Conservation (phyloP, 35 echinoderm and acorn worm species). For the Lytechinus pictus region DNA sequence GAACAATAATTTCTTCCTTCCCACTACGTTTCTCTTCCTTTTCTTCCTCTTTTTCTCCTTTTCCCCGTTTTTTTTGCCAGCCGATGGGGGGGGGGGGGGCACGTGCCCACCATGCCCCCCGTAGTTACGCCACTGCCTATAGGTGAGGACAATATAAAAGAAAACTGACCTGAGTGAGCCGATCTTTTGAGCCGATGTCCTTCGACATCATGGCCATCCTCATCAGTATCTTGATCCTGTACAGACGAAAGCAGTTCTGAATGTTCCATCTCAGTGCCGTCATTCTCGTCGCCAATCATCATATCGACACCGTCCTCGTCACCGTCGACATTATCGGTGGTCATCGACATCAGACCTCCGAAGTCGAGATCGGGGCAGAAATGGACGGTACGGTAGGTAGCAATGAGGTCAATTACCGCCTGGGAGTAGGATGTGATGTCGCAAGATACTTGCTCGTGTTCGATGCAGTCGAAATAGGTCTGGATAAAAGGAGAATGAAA, state of each 20-base stretch:
- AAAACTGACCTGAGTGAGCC: background rate
- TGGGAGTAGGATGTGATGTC: constrained; percentile 46
- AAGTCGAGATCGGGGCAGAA: constrained; percentile 46
- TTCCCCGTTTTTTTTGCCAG: no score
- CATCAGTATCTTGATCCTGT: background rate
- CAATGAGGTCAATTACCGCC: constrained; percentile 21
- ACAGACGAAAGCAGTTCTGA: constrained; percentile 14
- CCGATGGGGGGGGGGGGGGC: no score
- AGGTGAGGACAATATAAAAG: no score
- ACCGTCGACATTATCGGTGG: background rate
- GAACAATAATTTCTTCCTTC: no score
- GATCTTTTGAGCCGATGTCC: background rate
- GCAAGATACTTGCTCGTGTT: constrained; percentile 23
- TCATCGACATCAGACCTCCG: background rate
- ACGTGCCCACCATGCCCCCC: no score
- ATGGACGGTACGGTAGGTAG: constrained; percentile 24
- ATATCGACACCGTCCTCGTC: background rate
- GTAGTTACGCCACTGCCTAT: no score
- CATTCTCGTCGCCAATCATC: background rate
- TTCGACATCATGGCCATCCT: background rate
- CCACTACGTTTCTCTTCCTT: no score
- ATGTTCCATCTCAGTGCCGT: background rate
- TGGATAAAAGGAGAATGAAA: background rate
- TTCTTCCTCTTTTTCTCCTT: no score
- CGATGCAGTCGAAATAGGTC: constrained; percentile 36